These are phyloP conservation scores for Tenebrosternarchus preto DNA, from an alignment of 2,113 vertebrate genomes.

Conservation along the genomic window DNA sequence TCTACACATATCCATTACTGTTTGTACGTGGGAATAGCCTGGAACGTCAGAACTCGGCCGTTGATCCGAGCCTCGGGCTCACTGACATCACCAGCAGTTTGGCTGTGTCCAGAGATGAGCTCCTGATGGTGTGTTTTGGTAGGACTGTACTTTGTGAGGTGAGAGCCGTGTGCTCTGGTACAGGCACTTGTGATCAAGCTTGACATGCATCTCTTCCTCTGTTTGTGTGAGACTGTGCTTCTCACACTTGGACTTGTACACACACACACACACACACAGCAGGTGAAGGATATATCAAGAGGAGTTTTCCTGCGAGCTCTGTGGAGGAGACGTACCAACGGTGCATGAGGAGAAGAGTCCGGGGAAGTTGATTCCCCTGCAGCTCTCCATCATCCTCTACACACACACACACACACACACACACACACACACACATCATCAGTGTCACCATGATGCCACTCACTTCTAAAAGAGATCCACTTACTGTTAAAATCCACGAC, in stretches of 20 bases:
- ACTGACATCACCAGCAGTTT: too few species aligned
- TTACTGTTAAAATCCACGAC: too few species aligned
- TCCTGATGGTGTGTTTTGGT: too few species aligned
- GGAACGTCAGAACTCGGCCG: too few species aligned
- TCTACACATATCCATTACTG: too few species aligned
- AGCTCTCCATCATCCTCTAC: slow-evolving; percentile 86
- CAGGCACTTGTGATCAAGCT: not conserved
- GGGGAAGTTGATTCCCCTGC: slow-evolving; percentile 79
- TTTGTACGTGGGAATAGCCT: too few species aligned
- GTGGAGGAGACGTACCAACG: slow-evolving; percentile 94
- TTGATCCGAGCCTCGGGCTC: too few species aligned
- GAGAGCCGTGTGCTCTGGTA: not conserved
- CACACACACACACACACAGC: not conserved
- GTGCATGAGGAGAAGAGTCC: slow-evolving; percentile 95
- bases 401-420: slow-evolving; percentile 24
- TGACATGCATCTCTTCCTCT: not conserved
- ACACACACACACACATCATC: slow-evolving; percentile 1
- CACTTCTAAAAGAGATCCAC: too few species aligned
- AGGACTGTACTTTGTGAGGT: not conserved
- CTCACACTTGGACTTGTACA: not conserved
- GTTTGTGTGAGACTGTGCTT: not conserved
- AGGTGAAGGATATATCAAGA: slow-evolving; percentile 89
- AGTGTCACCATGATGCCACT: too few species aligned
- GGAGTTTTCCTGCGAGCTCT: slow-evolving; percentile 90
- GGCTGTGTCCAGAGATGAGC: too few species aligned